Conservation (phyloP, 2,113 vertebrate genomes). For the Psophia crepitans region DNA sequence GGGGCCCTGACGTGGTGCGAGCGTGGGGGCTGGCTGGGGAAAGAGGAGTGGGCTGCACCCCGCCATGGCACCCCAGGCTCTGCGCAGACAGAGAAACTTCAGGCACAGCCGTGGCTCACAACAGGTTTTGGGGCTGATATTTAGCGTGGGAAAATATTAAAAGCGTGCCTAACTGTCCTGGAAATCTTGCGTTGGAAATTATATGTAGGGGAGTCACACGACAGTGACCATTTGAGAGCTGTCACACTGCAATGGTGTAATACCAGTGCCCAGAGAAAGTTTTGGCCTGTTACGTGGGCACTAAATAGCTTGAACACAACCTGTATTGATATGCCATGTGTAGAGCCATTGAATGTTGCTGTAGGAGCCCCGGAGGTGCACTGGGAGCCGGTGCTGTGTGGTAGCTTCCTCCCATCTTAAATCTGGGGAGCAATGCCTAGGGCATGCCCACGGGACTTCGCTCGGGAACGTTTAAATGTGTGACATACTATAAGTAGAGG, state of each 20-base stretch:
- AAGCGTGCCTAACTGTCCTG: no score
- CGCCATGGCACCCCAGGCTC: background rate
- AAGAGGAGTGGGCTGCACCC: background rate
- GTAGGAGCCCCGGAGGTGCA: background rate
- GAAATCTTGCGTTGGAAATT: background rate
- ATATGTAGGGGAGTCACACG: no score
- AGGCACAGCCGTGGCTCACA: background rate
- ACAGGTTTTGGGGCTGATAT: background rate
- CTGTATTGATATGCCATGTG: fast-evolving
- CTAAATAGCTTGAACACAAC: background rate
- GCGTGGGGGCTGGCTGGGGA: fast-evolving
- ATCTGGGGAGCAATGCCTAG: background rate
- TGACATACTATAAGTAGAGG: background rate
- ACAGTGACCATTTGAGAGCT: background rate
- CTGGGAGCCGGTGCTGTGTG: background rate
- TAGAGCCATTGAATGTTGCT: fast-evolving
- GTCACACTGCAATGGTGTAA: background rate
- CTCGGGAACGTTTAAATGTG: background rate
- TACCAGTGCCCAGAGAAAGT: background rate
- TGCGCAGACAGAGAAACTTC: fast-evolving
- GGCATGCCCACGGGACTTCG: background rate
- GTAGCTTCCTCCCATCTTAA: background rate
- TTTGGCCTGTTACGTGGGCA: background rate
- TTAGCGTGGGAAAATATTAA: background rate
- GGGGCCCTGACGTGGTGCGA: background rate